Conservation (phyloP, 2,888 invertebrate species). For the Vandiemenella viatica region DNA sequence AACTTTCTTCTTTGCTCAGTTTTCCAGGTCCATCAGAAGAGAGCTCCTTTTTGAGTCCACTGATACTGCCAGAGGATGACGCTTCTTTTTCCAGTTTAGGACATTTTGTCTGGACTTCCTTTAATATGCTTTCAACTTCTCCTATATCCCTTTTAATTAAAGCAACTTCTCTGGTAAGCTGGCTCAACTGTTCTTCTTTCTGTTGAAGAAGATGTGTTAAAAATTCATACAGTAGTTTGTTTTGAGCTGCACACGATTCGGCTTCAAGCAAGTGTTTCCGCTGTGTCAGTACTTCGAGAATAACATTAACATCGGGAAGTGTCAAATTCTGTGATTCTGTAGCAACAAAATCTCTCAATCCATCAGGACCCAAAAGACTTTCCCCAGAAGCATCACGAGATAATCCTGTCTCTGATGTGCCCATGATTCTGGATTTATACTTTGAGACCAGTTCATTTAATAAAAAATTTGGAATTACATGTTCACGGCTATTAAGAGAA, state of each 20-base stretch:
- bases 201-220: constrained; percentile 57
- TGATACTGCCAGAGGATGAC: not conserved
- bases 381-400: constrained; percentile 27
- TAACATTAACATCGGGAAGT: constrained; percentile 63
- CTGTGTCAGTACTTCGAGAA: constrained; percentile 64
- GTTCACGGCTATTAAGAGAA: constrained; percentile 47
- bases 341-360: constrained; percentile 46
- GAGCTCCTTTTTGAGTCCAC: constrained; percentile 28
- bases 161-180: constrained; percentile 53
- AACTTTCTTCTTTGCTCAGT: constrained; percentile 9
- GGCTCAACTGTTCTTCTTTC: constrained; percentile 50
- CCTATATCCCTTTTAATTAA: constrained; percentile 58
- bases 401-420: constrained; percentile 29
- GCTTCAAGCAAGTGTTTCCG: constrained; percentile 67
- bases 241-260: constrained; percentile 64
- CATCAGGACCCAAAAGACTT: constrained; percentile 25
- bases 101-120: constrained; percentile 40
- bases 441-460: constrained; percentile 68
- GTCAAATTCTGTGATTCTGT: constrained; percentile 55
- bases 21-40: constrained; percentile 19
- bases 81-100: constrained; percentile 36
- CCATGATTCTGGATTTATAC: constrained; percentile 40
- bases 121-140: constrained; percentile 50
- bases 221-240: constrained; percentile 70
- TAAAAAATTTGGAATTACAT: constrained; percentile 74